Conservation (phyloP, 2,113 vertebrate genomes). For the Suricata suricatta region DNA sequence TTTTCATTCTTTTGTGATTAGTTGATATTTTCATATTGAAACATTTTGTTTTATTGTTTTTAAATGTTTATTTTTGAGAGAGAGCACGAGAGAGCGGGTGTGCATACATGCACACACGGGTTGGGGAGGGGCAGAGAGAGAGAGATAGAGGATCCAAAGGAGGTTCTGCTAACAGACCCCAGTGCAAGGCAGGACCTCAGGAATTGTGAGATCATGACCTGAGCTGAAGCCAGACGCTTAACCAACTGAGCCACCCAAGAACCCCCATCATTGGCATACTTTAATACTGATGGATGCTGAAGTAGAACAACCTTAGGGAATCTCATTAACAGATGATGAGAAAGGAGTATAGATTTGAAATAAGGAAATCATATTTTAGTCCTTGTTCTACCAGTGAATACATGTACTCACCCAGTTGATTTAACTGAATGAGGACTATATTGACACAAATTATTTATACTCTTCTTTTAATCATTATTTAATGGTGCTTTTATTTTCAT, state of each 20-base stretch:
- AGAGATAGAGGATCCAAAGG: too few relatives aligned
- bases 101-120: too few relatives aligned
- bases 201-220: too few relatives aligned
- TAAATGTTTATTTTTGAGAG: too few relatives aligned
- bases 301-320: not conserved
- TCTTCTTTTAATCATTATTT: not conserved
- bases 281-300: not conserved
- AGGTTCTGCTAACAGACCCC: too few relatives aligned
- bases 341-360: not conserved
- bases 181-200: too few relatives aligned
- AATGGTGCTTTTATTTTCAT: not conserved
- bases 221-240: too few relatives aligned
- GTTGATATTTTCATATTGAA: not conserved
- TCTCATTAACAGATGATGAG: not conserved
- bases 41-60: not conserved
- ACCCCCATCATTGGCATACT: not conserved
- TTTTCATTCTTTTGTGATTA: not conserved
- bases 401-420: not conserved
- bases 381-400: not conserved
- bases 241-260: too few relatives aligned
- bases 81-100: too few relatives aligned
- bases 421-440: not conserved
- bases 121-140: too few relatives aligned
- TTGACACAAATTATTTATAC: not conserved
- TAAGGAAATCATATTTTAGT: not conserved